Evolutionary conservation across 2,113 vertebrate species (phyloP), one percentile per base, ranked within the genome.

Genomic region (Pseudopipra pipra): DNA sequence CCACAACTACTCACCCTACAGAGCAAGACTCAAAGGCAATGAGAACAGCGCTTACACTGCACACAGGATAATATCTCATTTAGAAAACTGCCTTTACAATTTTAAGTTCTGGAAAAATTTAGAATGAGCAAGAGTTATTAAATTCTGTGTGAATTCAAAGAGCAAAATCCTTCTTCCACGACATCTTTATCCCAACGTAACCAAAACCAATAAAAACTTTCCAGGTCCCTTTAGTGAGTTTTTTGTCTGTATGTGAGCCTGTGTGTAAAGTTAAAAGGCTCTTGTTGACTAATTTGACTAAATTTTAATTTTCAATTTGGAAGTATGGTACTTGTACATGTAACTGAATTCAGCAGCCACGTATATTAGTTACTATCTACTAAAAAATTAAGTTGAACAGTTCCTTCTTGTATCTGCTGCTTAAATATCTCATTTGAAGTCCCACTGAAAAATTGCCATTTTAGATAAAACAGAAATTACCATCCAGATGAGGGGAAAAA

Each of bases 11-110:
- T 75, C 41, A 16, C 15, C 1, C 43, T 22, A 41, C 12, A 56
- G 18, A 91, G 9, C 41, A 74, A 44, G 44, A 16, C 66, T 47
- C 25, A 58, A 44, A 85, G 58, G 46, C 41, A 52, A 15, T 1
- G 6, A 59, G 9, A 77, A 52, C 25, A 51, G 33, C 0, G 0
- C 28, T 70, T 44, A 14, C 1, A 17, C 2, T 37, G 27, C 44
- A 52, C 7, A 8, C 30, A 74, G 30, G 14, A 51, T 35, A 14
- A 1, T 6, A 24, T 2, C 10, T 54, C 10, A 5, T 55, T 47
- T 54, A 70, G 23, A 73, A 90, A 88, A 74, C 0, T 37, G 25
- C 14, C 44, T 66, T 85, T 54, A 68, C 4, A 70, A 24, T 44
- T 56, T 65, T 55, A 89, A 75, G 23, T 63, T 35, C 58, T 39